Base-by-base conservation (phyloP, 2,888 invertebrate species). In the Melieria picta region DNA sequence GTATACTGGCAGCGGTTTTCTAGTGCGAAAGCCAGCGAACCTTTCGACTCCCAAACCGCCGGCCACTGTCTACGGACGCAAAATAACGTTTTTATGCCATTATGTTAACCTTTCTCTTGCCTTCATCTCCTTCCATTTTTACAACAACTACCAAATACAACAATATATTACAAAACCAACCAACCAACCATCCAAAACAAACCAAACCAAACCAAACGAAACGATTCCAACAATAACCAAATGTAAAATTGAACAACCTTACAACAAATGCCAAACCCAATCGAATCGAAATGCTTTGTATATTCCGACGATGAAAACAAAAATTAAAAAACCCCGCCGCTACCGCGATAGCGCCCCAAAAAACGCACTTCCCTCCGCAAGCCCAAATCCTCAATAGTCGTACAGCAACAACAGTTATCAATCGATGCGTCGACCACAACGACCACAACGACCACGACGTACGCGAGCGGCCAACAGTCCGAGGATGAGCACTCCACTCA, bases 341-440 rank as follows among this genome's bases (percentile, higher is more conserved):
- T 16, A 5, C 43, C 60, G 52, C n/a, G 57, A 77, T 78, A 84
- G 83, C 84, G 83, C 77, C 74, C 80, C 75, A 84, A 84, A 83
- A 84, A 83, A 79, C 84, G 85, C 76, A 79, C 77, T 74, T 84
- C 85, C 73, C 77, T 85, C 67, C 83, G 84, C 75, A 80, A 84
- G 80, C 73, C 76, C 67, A 83, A 82, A 76, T 64, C 74, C 77
- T 77, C 84, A 79, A 79, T 78, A 81, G 79, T 84, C 79, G 78
- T 83, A 79, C 81, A 81, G 75, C 84, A 85, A 80, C 84, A 83
- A 79, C 84, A 83, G 79, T 77, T 80, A 65, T 77, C 80, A 71
- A 76, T 79, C 62, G 80, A 83, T 58, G 75, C 67, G 43, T 65
- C 62, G 58, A 70, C 75, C 63, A 76, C 78, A 75, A 77, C 62